Evolutionary conservation across 2,113 vertebrate species (phyloP), one percentile per base, ranked within the genome.

Genomic region (Riparia riparia): DNA sequence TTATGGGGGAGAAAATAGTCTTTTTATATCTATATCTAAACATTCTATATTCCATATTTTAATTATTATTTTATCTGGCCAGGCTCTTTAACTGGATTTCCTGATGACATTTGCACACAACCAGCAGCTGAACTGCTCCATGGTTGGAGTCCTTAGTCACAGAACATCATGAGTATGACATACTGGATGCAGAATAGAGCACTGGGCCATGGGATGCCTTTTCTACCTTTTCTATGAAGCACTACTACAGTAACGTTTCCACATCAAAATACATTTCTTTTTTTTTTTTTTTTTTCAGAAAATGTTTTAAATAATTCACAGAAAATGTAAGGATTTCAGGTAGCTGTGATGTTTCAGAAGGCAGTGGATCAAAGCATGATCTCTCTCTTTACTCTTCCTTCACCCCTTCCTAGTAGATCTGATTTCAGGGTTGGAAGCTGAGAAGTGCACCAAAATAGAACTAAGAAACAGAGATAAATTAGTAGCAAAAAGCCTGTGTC

Each of bases 231-330:
- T 42, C 49, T 51, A 7, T 37, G 49, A 86, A 79, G 28, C 25
- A 53, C n/a, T 56, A n/a, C n/a, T 41, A 22, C 39, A 66, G 65
- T 25, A 79, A 69, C 28, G 89, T 82, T 96, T 95, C 73, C 94
- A 97, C 81, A 89, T 87, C 89, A 95, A 94, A 92, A 95, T 83
- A 14, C 11, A 9, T 25, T 44, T 51, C 25, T 10, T 42, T 25
- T 34, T 25, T 70, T 17, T 50, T 12, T 39, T 32, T 44, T 51
- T 66, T 90, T 80, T 83, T n/a, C 6, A 66, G 34, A 78, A 95
- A 84, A 74, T 11, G 7, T 83, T 90, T 90, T 94, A 66, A 96
- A 93, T 92, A 89, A 90, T 93, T 95, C 64, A 95, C 60, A 84
- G 79, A 63, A 92, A 95, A 91, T 82, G 41, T 70, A 81, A 91